Percentiles rank a stretch among this genome's conserved stretches.
These are phyloP conservation scores for Nesoenas mayeri DNA, from an alignment of 2,113 vertebrate genomes.

Conservation along the genomic window DNA sequence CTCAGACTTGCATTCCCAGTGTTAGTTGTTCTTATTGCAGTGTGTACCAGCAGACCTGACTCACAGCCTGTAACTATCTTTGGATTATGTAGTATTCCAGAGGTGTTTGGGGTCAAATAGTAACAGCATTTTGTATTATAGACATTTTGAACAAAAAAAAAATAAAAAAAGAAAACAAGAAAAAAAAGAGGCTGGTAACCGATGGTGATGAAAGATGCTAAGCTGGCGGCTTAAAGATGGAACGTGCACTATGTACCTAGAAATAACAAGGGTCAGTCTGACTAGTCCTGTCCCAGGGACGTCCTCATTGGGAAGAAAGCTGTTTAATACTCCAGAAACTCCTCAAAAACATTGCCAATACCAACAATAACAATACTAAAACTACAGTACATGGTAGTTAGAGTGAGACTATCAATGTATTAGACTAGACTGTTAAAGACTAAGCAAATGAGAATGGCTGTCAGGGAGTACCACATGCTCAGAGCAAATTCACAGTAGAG, in stretches of 20 bases:
- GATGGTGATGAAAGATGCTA: neutral
- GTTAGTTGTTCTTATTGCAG: neutral
- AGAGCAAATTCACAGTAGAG: neutral
- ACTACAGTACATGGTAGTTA: rapidly evolving
- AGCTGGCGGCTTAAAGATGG: neutral
- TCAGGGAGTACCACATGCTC: neutral
- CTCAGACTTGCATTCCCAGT: neutral
- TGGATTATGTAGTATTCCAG: neutral
- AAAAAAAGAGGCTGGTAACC: neutral
- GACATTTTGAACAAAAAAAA: neutral
- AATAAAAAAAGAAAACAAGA: neutral
- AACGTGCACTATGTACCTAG: neutral
- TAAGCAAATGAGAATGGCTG: neutral
- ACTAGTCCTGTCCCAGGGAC: neutral
- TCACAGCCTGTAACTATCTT: neutral
- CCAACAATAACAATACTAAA: neutral
- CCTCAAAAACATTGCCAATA: neutral
- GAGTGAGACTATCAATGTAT: neutral
- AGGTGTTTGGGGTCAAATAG: neutral
- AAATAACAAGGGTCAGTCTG: neutral
- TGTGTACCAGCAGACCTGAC: neutral
- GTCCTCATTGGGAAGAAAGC: neutral
- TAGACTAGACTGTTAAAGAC: neutral
- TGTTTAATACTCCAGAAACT: neutral
- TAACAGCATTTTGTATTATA: neutral